Evolutionary conservation across 2,113 vertebrate genomes (phyloP), one percentile per base, ranked within the genome.

Genomic region (Mus pahari): DNA sequence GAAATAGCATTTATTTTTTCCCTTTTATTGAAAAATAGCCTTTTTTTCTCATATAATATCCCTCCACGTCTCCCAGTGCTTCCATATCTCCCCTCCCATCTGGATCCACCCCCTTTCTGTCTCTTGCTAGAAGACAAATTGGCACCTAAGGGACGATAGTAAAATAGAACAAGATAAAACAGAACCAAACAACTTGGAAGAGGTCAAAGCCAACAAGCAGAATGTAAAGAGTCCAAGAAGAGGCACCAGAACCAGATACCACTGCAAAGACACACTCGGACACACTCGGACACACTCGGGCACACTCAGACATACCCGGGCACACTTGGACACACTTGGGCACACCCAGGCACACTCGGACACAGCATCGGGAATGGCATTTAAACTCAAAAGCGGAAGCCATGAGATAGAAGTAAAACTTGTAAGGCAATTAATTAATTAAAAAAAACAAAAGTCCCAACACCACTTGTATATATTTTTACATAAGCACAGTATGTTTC

Each of bases 261-360:
- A 39, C 19, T 19, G 36, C 53, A 82, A 19, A 13, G 36, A 82
- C 53, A 31, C 62, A 64, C 62, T 64, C 0, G 0, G 60, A 26
- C 60, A 24, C n/a, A 58, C 36, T n/a, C 0, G n/a, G 33, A 82
- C 53, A 31, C 62, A 64, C 62, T 64, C 0, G 0, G 60, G 10
- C 60, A 24, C n/a, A 58, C 36, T n/a, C 0, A n/a, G n/a, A n/a
- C n/a, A n/a, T n/a, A n/a, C n/a, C n/a, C n/a, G 48, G 36, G 60
- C 36, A 31, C 62, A 64, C 62, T 64, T 0, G 0, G 62, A 11
- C 62, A 26, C n/a, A 58, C 36, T 39, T 0, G 4, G 48, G 48
- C 48, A 48, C 4, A 48, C 48, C 48, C 48, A 48, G 48, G 48
- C 48, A 48, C 48, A 48, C 48, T 48, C 48, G 48, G 48, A 48